Base-by-base conservation (phyloP, 2,888 invertebrate species). In the Phymatocera aterrima region DNA sequence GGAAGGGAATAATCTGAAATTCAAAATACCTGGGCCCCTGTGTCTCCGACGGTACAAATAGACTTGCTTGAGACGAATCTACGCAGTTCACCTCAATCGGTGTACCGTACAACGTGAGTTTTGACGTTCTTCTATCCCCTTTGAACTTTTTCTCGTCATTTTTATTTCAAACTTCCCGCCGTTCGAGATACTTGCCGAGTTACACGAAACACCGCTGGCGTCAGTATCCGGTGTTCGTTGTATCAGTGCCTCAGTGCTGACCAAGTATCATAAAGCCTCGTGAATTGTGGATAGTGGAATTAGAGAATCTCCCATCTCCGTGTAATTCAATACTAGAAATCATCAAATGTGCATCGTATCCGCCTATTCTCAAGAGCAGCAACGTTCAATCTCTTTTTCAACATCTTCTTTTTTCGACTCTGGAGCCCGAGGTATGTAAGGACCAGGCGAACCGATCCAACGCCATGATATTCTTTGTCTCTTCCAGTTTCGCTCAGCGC, bases 381-480 rank as follows among this genome's bases (percentile, higher is more conserved):
- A 15, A 40, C 40, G 40, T 40, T 8, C 40, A 8, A 57, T 10
- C 15, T 57, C 57, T 46, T n/a, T 6, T 21, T 57, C 57, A 3
- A 24, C 57, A 12, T 28, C 12, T 24, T 57, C 54, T 54, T 10
- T 24, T 57, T 24, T 57, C 24, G 24, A 28, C 57, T 51, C 10
- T 21, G 51, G 28, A 57, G 24, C 28, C 12, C 57, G 5, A 57
- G 57, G 57, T 57, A 57, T 4, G 57, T 57, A 57, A 57, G 57
- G 57, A 57, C 15, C 57, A 28, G 28, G 57, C 28, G 57, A 28
- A 28, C 21, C 24, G 57, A 24, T 28, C 57, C 15, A 64, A 34
- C 64, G 64, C 64, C 64, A 64, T 64, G 18, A 64, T n/a, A n/a
- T 64, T 64, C 64, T 64, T 64, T 64, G 64, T 64, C 64, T 64